Evolutionary conservation across 2,113 vertebrate genomes (phyloP).

Genomic region (Sardina pilchardus): DNA sequence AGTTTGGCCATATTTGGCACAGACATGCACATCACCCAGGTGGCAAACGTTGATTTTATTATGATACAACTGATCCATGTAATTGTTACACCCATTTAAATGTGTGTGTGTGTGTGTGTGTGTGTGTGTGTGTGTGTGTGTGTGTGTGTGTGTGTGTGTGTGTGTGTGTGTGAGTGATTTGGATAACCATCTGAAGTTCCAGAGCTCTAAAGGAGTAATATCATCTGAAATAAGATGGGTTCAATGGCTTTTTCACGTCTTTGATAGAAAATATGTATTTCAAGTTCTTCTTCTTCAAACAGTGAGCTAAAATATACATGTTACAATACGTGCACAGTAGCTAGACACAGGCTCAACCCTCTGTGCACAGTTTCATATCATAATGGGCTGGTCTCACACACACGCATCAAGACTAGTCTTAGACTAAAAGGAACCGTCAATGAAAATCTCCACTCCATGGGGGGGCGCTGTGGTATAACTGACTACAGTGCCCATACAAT

Average conservation of each 20-base stretch:
- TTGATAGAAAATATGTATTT: neutral
- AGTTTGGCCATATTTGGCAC: constrained; percentile 58
- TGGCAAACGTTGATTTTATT: constrained; percentile 47
- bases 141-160: neutral
- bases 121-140: neutral
- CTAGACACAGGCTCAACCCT: neutral
- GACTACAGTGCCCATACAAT: too few species aligned
- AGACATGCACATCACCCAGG: constrained; percentile 64
- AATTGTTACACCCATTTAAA: neutral
- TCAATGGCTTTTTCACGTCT: constrained; percentile 5
- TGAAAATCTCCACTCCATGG: too few species aligned
- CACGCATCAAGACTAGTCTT: too few species aligned
- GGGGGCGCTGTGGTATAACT: too few species aligned
- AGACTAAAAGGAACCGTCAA: too few species aligned
- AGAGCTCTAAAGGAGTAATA: neutral
- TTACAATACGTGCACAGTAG: neutral
- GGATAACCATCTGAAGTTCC: neutral
- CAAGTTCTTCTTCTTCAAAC: neutral
- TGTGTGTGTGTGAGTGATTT: neutral
- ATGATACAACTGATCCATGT: constrained; percentile 53
- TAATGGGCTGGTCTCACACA: too few species aligned
- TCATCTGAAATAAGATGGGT: neutral
- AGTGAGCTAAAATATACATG: neutral
- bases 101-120: neutral
- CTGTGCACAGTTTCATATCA: neutral